Conservation (phyloP, 2,113 vertebrate genomes). For the Muntiacus muntjak region DNA sequence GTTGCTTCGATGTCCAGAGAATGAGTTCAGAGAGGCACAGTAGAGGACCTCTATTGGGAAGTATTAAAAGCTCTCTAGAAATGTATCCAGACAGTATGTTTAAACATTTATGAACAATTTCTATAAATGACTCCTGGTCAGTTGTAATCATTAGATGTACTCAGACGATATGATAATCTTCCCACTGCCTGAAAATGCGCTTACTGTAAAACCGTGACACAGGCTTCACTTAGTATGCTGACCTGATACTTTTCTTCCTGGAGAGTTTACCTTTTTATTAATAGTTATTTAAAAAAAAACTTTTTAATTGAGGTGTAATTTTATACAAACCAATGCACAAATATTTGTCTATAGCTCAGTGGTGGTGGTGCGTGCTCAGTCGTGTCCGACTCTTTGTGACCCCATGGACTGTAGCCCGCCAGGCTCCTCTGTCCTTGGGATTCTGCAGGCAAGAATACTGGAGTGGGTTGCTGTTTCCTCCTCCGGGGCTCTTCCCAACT, state of each 20-base stretch:
- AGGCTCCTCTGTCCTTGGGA: neutral
- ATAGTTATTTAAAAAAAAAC: neutral
- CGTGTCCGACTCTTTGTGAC: fast-evolving
- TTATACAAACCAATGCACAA: neutral
- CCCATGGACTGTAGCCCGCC: fast-evolving
- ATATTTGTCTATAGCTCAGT: neutral
- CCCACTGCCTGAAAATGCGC: neutral
- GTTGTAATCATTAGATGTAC: conserved; percentile 60
- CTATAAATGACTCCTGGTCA: conserved; percentile 57
- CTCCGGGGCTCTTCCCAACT: neutral
- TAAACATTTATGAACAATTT: conserved; percentile 63
- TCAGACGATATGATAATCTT: neutral
- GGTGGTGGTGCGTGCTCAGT: neutral
- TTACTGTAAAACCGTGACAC: neutral
- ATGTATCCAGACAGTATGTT: conserved; percentile 35
- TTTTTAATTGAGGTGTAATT: neutral
- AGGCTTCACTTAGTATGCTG: neutral
- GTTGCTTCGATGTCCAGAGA: neutral
- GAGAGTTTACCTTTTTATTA: neutral
- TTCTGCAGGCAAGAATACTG: neutral
- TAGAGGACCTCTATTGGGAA: neutral
- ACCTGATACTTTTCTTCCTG: conserved; percentile 3
- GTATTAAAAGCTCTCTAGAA: conserved; percentile 58
- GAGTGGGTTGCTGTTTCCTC: neutral
- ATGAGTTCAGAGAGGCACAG: conserved; percentile 18